Percentiles rank a stretch among this genome's conserved stretches.
Conservation (phyloP, 2,113 vertebrate genomes). For the Laticauda laticaudata region DNA sequence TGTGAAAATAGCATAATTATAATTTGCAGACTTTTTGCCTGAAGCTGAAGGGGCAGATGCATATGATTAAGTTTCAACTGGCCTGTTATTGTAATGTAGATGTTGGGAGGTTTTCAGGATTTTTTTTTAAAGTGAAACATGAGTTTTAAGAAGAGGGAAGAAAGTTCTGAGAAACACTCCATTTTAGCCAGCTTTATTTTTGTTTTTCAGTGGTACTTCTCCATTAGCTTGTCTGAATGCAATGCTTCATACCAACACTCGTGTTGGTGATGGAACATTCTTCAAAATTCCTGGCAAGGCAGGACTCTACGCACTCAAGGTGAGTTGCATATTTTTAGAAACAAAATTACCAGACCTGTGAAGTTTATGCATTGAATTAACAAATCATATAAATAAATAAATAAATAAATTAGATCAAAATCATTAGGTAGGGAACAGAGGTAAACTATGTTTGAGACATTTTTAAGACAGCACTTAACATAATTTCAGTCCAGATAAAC, state of each 20-base stretch:
- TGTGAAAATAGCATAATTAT: slow-evolving; percentile 77
- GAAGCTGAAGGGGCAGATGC: slow-evolving; percentile 76
- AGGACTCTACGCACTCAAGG: slow-evolving; percentile 85
- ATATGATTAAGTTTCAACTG: slow-evolving; percentile 82
- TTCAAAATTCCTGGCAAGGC: slow-evolving; percentile 85
- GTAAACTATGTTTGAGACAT: slow-evolving; percentile 56
- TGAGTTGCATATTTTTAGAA: slow-evolving; percentile 70
- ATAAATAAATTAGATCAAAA: slow-evolving; percentile 59
- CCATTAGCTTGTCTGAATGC: slow-evolving; percentile 87
- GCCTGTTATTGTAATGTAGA: slow-evolving; percentile 84
- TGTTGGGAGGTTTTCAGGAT: slow-evolving; percentile 67
- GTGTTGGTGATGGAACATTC: slow-evolving; percentile 84
- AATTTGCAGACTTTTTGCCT: slow-evolving; percentile 76
- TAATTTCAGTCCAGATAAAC: slow-evolving; percentile 64
- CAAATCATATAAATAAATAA: slow-evolving; percentile 60
- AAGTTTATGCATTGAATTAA: slow-evolving; percentile 52
- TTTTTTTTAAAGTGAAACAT: slow-evolving; percentile 46
- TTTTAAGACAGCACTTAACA: slow-evolving; percentile 66
- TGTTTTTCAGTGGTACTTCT: slow-evolving; percentile 84
- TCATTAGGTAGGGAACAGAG: slow-evolving; percentile 44
- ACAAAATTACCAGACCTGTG: slow-evolving; percentile 44
- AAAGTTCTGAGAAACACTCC: slow-evolving; percentile 66
- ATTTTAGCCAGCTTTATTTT: slow-evolving; percentile 66
- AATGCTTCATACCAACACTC: slow-evolving; percentile 86
- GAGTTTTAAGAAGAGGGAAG: slow-evolving; percentile 55